Evolutionary conservation across 2,888 invertebrate species (phyloP), one percentile per base, ranked within the genome.

Genomic region (Melinaea menophilus): DNA sequence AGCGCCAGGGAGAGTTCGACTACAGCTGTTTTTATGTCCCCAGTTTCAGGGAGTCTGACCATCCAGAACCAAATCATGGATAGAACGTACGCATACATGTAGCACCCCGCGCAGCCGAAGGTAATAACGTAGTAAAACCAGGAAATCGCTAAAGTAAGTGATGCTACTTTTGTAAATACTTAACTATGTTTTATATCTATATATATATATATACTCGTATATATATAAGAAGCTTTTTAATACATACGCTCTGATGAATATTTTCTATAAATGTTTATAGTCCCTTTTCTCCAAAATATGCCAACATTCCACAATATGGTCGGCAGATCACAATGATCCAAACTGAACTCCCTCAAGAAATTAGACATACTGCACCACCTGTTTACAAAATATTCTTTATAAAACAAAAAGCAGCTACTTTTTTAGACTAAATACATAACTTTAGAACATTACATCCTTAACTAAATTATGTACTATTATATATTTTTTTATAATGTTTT

Each of bases 231-330:
- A 22, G 22, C 22, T 22, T 22, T 22, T 22, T 22, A 22, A 51
- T 31, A 51, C 72, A 69, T 73, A 80, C 80, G 68, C 63, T 71
- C 73, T 13, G 22, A 41, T 41, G 66, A 74, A 58, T 78, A 68
- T 2, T 73, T 66, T 3, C 56, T 71, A 61, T 82, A 78, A 33
- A 84, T 71, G 58, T 81, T 78, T 0, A 84, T 68, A 0, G 74
- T 69, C 2, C 80, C 61, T 0, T 69, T 54, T 47, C 80, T 68
- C n/a, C 84, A 71, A 60, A 83, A 62, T n/a, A 69, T 55, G 1
- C 76, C 71, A 0, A 79, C 69, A 61, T 85, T 84, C 58, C 74
- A 73, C 31, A 83, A n/a, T 79, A 84, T 81, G 0, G 81, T 81
- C 0, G 81, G 76, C 34, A 84, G 64, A 56, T 82, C 79, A 46